Evolutionary conservation across 2,797 vertebrate species (phyloP).

Genomic region (Danio kyathit): DNA sequence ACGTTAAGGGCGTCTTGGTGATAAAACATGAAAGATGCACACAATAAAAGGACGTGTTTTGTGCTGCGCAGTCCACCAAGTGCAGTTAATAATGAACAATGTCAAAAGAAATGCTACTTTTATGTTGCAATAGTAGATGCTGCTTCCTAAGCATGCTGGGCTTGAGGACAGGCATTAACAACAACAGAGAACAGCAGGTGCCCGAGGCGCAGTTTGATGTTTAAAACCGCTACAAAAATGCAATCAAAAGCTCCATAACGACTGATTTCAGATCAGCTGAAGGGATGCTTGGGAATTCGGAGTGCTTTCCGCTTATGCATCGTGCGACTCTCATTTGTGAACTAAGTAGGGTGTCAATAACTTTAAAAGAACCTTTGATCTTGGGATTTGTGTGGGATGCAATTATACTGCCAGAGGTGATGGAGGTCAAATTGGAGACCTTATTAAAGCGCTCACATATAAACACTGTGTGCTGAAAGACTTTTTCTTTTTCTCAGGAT

Average conservation of each 20-base stretch:
- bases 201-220: conserved; percentile 67
- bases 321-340: conserved; percentile 18
- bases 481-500: conserved; percentile 14
- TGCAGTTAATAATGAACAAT: conserved; percentile 46
- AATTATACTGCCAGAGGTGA: conserved; percentile 40
- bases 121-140: conserved; percentile 43
- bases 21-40: conserved; percentile 34
- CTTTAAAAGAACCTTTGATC: conserved; percentile 51
- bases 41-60: conserved; percentile 21
- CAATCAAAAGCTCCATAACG: conserved; percentile 63
- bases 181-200: conserved; percentile 59
- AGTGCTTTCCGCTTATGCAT: conserved; percentile 46
- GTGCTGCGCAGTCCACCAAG: conserved; percentile 27
- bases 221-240: conserved; percentile 37
- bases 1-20: conserved; percentile 27
- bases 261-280: neutral
- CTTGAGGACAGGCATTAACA: conserved; percentile 47
- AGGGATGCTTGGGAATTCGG: conserved; percentile 28
- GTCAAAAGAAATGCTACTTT: conserved; percentile 32
- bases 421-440: conserved; percentile 42
- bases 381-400: conserved; percentile 45
- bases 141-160: conserved; percentile 44
- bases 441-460: conserved; percentile 39
- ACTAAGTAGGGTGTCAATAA: conserved; percentile 40
- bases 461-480: neutral